Conservation (phyloP, 2,888 invertebrate genomes). For the Digitonthophagus gazella region DNA sequence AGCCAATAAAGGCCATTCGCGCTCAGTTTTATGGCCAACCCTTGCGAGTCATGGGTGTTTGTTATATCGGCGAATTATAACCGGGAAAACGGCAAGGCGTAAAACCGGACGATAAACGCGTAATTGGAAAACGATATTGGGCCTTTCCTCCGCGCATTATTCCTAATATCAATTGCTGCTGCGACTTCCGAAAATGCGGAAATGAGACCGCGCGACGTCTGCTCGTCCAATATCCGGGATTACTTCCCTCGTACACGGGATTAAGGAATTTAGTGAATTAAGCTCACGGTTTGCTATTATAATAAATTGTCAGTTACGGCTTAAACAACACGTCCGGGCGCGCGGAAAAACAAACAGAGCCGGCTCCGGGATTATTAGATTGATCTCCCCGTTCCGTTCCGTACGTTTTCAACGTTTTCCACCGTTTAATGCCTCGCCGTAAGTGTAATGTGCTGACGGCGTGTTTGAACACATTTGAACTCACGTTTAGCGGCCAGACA, state of each 20-base stretch:
- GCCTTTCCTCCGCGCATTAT: background rate
- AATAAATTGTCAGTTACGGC: background rate
- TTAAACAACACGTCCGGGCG: background rate
- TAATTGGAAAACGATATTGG: background rate
- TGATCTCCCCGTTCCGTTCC: background rate
- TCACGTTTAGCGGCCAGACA: background rate
- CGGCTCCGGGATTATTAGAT: background rate
- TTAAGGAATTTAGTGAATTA: background rate
- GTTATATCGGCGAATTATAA: background rate
- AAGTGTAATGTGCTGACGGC: background rate
- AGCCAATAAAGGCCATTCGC: background rate
- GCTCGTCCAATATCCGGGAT: background rate
- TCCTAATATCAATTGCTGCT: background rate
- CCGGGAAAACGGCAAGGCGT: background rate
- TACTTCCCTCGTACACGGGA: background rate
- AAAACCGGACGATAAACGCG: background rate
- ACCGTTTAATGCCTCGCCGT: background rate
- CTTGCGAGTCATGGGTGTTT: background rate
- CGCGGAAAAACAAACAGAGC: background rate
- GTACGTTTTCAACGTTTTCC: background rate
- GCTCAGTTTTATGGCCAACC: background rate
- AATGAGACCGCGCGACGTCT: too few relatives aligned
- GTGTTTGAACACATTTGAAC: background rate
- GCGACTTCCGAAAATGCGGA: background rate
- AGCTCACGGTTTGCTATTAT: background rate